Conservation (phyloP, 2,797 vertebrate genomes). For the Luscinia luscinia region DNA sequence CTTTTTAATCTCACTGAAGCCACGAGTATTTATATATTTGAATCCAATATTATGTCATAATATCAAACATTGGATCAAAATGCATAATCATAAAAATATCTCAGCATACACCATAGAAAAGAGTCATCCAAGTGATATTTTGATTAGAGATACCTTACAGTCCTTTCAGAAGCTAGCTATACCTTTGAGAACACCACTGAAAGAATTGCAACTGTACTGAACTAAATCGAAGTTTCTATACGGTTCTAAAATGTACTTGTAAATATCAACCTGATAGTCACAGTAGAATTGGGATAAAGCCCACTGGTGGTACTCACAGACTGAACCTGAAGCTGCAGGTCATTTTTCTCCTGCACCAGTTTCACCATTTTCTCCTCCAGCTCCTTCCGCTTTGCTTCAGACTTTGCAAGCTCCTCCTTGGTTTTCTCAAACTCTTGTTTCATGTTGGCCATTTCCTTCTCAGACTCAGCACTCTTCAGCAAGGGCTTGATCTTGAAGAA, state of each 20-base stretch:
- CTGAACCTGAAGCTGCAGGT: conserved; percentile 85
- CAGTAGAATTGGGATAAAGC: neutral
- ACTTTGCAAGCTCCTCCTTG: conserved; percentile 85
- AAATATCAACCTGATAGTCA: neutral
- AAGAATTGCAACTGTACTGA: neutral
- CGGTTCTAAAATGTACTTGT: neutral
- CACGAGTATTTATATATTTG: neutral
- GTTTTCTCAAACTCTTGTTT: conserved; percentile 89
- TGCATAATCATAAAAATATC: neutral
- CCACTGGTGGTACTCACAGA: conserved; percentile 74
- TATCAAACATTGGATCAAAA: neutral
- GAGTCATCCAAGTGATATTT: neutral
- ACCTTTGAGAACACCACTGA: neutral
- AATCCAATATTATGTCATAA: neutral
- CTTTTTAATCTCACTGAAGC: neutral
- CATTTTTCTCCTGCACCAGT: conserved; percentile 89
- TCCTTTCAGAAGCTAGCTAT: neutral
- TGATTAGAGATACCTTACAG: neutral
- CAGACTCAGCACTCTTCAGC: conserved; percentile 88
- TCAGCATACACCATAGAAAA: neutral
- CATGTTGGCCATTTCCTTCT: conserved; percentile 92
- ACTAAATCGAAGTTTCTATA: neutral
- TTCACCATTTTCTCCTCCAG: conserved; percentile 91
- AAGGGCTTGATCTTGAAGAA: conserved; percentile 94
- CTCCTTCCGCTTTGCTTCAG: conserved; percentile 87